Evolutionary conservation across 2,797 vertebrate species (phyloP).

Genomic region (Zonotrichia albicollis): DNA sequence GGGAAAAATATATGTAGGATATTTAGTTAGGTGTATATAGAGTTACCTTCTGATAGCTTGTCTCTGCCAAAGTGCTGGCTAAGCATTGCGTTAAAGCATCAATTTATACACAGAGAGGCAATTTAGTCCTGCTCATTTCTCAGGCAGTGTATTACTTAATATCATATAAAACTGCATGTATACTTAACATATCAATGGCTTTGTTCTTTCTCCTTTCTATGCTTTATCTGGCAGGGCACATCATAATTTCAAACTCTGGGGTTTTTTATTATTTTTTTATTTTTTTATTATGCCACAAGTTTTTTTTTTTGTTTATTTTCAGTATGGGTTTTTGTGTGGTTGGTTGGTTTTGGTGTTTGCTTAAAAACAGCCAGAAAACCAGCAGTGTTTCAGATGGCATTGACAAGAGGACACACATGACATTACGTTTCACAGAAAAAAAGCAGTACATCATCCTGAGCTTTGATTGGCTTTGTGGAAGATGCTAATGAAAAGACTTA

Average conservation of each 20-base stretch:
- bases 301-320: background rate
- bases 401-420: background rate
- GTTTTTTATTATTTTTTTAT: fast-evolving
- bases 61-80: background rate
- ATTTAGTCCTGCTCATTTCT: background rate
- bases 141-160: background rate
- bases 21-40: background rate
- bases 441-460: background rate
- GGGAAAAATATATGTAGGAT: background rate
- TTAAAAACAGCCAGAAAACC: background rate
- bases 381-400: background rate
- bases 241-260: fast-evolving
- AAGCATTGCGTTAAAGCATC: background rate
- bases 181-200: background rate
- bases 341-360: background rate
- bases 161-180: background rate
- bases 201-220: background rate
- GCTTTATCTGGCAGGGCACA: background rate
- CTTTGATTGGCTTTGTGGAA: background rate
- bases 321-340: fast-evolving
- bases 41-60: background rate
- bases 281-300: background rate
- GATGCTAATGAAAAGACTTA: background rate
- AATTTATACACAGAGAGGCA: background rate
- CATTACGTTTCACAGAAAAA: background rate